Percentiles rank a stretch among this genome's conserved stretches.
Evolutionary conservation across 2,113 vertebrate genomes (phyloP).

Genomic region (Typhlomys cinereus): DNA sequence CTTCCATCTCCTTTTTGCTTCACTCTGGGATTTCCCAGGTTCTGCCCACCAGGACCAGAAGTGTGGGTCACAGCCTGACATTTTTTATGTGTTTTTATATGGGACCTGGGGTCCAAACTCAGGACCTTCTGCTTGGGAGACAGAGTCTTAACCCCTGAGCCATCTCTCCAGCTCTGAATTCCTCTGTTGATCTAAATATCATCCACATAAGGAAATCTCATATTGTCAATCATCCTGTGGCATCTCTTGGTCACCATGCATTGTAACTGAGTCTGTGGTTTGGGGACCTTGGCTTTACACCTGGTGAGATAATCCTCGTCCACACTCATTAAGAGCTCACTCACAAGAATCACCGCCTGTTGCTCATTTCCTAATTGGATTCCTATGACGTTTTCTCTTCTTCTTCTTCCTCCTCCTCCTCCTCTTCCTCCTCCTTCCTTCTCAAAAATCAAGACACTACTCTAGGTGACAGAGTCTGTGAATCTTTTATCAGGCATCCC

Average conservation of each 20-base stretch:
- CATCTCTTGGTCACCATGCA: neutral
- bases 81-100: too few species aligned
- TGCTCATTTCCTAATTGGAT: neutral
- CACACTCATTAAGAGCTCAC: neutral
- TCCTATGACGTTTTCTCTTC: neutral
- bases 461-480: neutral
- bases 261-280: neutral
- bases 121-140: too few species aligned
- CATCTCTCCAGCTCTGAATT: neutral
- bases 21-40: too few species aligned
- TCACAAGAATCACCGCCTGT: neutral
- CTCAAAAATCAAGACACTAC: neutral
- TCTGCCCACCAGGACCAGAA: too few species aligned
- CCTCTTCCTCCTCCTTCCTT: too few species aligned
- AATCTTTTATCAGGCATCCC: neutral
- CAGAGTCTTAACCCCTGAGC: too few species aligned
- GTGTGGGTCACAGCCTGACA: too few species aligned
- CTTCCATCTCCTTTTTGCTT: neutral
- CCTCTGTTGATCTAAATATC: neutral
- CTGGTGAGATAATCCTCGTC: neutral
- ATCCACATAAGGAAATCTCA: neutral
- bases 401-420: too few species aligned
- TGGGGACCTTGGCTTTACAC: neutral
- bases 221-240: neutral
- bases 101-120: too few species aligned